These are phyloP conservation scores for Delia radicum DNA, from an alignment of 1,140 invertebrate genomes.

Conservation along the genomic window DNA sequence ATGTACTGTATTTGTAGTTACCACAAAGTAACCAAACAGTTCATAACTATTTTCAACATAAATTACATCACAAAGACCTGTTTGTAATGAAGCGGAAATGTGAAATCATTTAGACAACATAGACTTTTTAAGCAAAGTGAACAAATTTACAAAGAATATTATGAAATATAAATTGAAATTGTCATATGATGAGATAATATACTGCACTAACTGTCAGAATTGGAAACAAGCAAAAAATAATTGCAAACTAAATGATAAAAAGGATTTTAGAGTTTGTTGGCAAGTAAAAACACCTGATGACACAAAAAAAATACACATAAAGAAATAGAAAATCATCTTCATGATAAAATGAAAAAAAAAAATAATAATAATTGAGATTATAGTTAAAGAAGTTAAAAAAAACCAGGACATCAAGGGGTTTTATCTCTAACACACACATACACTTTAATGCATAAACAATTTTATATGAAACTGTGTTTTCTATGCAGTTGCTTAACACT, in stretches of 20 bases:
- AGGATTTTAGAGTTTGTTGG: neutral
- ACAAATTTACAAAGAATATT: neutral
- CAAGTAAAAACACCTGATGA: neutral
- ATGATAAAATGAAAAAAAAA: neutral
- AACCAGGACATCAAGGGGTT: neutral
- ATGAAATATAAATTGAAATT: neutral
- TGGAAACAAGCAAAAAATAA: neutral
- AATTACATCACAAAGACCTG: neutral
- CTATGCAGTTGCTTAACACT: neutral
- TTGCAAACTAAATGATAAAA: neutral
- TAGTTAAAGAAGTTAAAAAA: neutral
- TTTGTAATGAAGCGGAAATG: neutral
- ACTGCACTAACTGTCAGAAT: neutral
- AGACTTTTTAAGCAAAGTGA: neutral
- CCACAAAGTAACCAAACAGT: no score
- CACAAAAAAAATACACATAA: neutral
- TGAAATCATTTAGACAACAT: constrained; percentile 9
- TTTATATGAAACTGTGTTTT: neutral
- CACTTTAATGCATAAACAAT: neutral
- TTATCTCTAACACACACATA: neutral
- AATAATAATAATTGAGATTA: no score
- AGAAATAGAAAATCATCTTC: neutral
- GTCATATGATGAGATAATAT: neutral
- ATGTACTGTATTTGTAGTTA: no score
- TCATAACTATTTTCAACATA: no score